Conservation (phyloP, 2,888 invertebrate species). For the Drosophila anceps region DNA sequence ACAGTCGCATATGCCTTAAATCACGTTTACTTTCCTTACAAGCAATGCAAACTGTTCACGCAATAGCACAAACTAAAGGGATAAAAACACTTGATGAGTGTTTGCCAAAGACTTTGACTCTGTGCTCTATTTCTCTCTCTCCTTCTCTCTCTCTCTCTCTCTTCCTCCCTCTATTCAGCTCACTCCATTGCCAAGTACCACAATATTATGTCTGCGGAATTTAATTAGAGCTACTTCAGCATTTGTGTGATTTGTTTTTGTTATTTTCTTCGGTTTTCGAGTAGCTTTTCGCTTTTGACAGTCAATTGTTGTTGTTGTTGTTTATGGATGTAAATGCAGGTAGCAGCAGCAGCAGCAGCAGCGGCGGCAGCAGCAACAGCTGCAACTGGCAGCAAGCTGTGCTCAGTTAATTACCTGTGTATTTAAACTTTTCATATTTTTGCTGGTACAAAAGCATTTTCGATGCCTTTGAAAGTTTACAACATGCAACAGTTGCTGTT, state of each 20-base stretch:
- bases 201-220: conserved; percentile 53
- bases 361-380: background rate
- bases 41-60: conserved; percentile 27
- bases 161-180: background rate
- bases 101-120: conserved; percentile 57
- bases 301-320: background rate
- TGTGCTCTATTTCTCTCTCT: background rate
- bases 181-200: conserved; percentile 13
- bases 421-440: conserved; percentile 68
- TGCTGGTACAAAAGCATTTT: conserved; percentile 46
- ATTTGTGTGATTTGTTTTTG: conserved; percentile 51
- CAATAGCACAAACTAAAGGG: conserved; percentile 31
- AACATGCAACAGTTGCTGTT: conserved; percentile 50
- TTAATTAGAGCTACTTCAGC: conserved; percentile 60
- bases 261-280: background rate
- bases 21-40: conserved; percentile 1
- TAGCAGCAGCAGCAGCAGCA: conserved; percentile 8
- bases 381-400: conserved; percentile 52
- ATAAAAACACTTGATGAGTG: conserved; percentile 55
- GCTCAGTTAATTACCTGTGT: conserved; percentile 65
- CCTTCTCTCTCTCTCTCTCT: background rate
- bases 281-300: conserved; percentile 25
- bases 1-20: conserved; percentile 9
- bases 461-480: conserved; percentile 56
- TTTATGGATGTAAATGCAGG: conserved; percentile 33